Conservation (phyloP, 1,140 invertebrate genomes). For the Nylanderia fulva region DNA sequence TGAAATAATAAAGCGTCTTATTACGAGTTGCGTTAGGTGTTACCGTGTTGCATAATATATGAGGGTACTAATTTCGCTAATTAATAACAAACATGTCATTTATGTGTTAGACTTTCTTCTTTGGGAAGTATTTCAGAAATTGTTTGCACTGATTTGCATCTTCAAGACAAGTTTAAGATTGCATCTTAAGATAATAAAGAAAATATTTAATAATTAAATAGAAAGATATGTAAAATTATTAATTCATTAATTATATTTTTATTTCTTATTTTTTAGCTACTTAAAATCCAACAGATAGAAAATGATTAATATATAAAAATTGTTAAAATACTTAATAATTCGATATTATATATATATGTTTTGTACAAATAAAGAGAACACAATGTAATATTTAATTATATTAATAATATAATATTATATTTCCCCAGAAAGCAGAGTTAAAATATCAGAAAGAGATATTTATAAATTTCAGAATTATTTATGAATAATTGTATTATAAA, state of each 20-base stretch:
- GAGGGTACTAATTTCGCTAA: constrained; percentile 35
- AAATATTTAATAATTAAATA: neutral
- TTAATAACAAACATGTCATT: constrained; percentile 47
- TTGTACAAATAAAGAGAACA: neutral
- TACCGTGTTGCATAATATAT: constrained; percentile 14
- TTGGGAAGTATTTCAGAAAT: neutral
- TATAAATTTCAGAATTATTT: too few species aligned
- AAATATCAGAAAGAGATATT: too few species aligned
- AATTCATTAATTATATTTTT: too few species aligned
- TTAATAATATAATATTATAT: neutral
- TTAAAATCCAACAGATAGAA: neutral
- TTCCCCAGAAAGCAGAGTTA: neutral
- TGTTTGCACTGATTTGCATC: neutral
- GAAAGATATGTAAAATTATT: neutral
- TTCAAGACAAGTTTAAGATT: too few species aligned
- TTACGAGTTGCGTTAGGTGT: constrained; percentile 37
- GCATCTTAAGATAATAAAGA: neutral
- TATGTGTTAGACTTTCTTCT: neutral
- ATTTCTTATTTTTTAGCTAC: neutral
- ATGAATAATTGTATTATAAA: too few species aligned
- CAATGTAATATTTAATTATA: neutral
- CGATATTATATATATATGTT: neutral
- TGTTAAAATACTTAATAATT: constrained; percentile 8
- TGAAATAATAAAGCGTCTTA: constrained; percentile 56
- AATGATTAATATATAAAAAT: too few species aligned